These are phyloP conservation scores for Sarcophaga subvicina DNA, from an alignment of 2,888 invertebrate species.

Conservation along the genomic window DNA sequence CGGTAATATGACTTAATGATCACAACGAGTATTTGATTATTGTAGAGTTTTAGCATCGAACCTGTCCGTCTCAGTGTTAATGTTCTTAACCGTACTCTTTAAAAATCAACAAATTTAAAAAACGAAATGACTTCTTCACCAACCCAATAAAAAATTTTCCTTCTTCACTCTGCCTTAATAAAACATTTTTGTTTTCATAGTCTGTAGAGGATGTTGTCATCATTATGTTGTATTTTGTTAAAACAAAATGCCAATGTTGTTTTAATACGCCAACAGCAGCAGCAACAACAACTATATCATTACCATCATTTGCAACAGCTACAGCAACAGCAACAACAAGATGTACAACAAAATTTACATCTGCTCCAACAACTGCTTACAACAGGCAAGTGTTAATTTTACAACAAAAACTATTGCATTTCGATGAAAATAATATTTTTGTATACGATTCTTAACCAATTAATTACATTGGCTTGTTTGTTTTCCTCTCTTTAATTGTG, in stretches of 20 bases:
- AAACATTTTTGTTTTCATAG: neutral
- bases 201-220: constrained; percentile 64
- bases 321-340: constrained; percentile 21
- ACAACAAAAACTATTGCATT: constrained; percentile 40
- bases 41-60: too few relatives aligned
- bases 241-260: constrained; percentile 65
- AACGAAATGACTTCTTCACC: neutral
- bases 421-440: constrained; percentile 4
- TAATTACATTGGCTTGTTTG: constrained; percentile 41
- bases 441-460: constrained; percentile 29
- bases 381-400: constrained; percentile 66
- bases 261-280: constrained; percentile 46
- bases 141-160: constrained; percentile 7
- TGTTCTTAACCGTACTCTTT: neutral
- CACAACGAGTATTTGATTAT: too few relatives aligned
- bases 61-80: too few relatives aligned
- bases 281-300: constrained; percentile 16
- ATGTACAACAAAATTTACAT: constrained; percentile 5
- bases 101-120: neutral
- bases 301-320: neutral
- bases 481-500: constrained; percentile 4
- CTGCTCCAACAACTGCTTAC: constrained; percentile 31
- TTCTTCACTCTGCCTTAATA: neutral
- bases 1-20: too few relatives aligned
- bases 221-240: constrained; percentile 68